Evolutionary conservation across 2,113 vertebrate species (phyloP).

Genomic region (Camelus dromedarius): DNA sequence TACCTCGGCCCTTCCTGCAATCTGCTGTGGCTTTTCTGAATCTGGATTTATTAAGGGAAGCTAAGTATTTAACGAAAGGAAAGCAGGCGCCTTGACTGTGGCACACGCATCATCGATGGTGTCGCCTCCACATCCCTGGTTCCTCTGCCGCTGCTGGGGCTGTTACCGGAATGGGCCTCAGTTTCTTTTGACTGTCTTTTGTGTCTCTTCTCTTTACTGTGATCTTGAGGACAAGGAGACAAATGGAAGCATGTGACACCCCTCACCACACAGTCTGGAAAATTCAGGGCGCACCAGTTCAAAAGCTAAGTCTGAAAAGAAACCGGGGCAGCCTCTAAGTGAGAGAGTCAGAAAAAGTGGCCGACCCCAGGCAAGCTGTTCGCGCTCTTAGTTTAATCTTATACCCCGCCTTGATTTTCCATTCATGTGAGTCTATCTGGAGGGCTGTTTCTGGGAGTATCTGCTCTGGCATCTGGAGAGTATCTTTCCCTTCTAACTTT

Average conservation of each 20-base stretch:
- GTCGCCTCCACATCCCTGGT: not conserved
- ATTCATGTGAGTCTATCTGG: not conserved
- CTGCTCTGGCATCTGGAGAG: not conserved
- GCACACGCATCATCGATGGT: fast-evolving
- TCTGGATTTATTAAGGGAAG: not conserved
- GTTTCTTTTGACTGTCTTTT: not conserved
- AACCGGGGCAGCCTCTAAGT: not conserved
- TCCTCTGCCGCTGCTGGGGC: not conserved
- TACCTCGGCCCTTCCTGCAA: not conserved
- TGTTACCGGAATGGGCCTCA: not conserved
- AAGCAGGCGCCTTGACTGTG: not conserved
- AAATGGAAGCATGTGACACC: not conserved
- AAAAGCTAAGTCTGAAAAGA: not conserved
- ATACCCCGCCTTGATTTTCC: not conserved
- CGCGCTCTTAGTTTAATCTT: not conserved
- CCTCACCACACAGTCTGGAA: not conserved
- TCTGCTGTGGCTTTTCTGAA: not conserved
- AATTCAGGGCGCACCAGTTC: not conserved
- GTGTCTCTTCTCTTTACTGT: not conserved
- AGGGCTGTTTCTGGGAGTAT: not conserved
- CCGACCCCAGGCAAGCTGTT: not conserved
- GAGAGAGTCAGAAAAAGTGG: not conserved
- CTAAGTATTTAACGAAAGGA: not conserved
- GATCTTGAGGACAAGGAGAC: not conserved
- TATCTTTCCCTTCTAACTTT: not conserved